phyloP scores from a whole-genome alignment of 2,113 vertebrate species.

The Papio anubis region DNA sequence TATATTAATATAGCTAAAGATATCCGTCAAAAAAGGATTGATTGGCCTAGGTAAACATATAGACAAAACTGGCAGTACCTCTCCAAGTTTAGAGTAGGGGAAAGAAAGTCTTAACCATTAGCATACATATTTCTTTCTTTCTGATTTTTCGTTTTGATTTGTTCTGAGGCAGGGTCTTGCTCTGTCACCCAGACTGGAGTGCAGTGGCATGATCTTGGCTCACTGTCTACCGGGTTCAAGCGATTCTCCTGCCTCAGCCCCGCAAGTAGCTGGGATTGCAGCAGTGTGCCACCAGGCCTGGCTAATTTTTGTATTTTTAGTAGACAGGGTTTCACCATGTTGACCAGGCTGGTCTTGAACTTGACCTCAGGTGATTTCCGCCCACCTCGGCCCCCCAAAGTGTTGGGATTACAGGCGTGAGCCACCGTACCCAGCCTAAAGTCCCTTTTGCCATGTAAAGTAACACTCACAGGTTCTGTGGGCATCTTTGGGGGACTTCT shows the following conservation, averaged over 20 bases:
- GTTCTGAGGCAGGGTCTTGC: not conserved
- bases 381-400: not conserved
- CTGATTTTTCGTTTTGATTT: not conserved
- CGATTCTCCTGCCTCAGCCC: not conserved
- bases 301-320: not conserved
- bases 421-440: not conserved
- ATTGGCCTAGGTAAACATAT: not conserved
- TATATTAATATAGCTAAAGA: conserved; percentile 2
- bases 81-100: not conserved
- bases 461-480: not conserved
- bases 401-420: not conserved
- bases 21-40: not conserved
- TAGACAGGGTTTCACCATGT: not conserved
- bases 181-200: not conserved
- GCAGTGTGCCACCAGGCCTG: not conserved
- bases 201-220: not conserved
- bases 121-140: not conserved
- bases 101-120: not conserved
- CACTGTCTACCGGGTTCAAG: not conserved
- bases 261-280: not conserved
- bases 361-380: not conserved
- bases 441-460: not conserved
- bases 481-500: not conserved
- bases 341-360: not conserved
- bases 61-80: not conserved